Evolutionary conservation across 2,888 invertebrate genomes (phyloP).

Genomic region (Cephus pygmeus): DNA sequence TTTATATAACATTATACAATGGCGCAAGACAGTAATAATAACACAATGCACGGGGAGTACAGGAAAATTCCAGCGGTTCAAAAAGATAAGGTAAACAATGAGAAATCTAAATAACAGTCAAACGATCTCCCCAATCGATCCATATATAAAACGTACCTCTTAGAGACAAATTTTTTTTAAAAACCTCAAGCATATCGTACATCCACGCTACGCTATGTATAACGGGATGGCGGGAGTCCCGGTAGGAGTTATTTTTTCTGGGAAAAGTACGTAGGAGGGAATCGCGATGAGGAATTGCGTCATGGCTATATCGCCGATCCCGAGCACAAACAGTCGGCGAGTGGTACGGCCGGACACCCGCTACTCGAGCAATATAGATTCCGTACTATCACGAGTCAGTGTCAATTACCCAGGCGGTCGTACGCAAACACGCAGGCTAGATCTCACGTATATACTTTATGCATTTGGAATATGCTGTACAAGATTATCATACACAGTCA

Average conservation of each 20-base stretch:
- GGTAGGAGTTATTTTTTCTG: no score
- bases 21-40: not conserved
- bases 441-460: not conserved
- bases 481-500: not conserved
- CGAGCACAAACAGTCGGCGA: conserved; percentile 22
- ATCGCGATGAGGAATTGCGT: conserved; percentile 28
- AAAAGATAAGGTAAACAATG: not conserved
- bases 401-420: not conserved
- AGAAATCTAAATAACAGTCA: not conserved
- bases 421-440: not conserved
- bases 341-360: conserved; percentile 26
- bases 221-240: no score
- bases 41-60: not conserved
- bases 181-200: no score
- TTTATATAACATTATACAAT: not conserved
- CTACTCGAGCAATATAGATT: not conserved
- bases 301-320: conserved; percentile 33
- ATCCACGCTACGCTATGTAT: no score
- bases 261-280: no score
- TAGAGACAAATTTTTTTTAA: no score
- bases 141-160: not conserved
- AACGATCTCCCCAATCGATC: not conserved
- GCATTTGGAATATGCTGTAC: not conserved
- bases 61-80: not conserved
- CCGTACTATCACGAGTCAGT: not conserved